Evolutionary conservation across 2,888 invertebrate genomes (phyloP).

Genomic region (Belgica antarctica): DNA sequence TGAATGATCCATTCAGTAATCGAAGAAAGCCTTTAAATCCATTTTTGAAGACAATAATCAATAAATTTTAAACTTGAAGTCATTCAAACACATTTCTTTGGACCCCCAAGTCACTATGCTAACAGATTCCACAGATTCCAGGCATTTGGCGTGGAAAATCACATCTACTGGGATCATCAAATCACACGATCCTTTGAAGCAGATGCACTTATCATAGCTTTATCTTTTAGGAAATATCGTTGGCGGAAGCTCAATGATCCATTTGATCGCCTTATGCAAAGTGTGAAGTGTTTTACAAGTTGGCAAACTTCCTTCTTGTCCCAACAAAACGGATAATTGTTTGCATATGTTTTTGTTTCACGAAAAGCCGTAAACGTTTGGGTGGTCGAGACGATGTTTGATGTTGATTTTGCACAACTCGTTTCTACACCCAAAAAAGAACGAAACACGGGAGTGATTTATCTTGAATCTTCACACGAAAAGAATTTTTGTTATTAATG

Average conservation of each 20-base stretch:
- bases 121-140: too few relatives aligned
- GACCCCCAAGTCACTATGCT: too few relatives aligned
- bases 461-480: background rate
- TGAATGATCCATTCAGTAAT: too few relatives aligned
- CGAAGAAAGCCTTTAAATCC: too few relatives aligned
- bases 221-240: constrained; percentile 6
- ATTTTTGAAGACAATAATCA: too few relatives aligned
- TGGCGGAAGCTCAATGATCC: constrained; percentile 36
- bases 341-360: constrained; percentile 30
- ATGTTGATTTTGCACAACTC: constrained; percentile 8
- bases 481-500: constrained; percentile 22
- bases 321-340: constrained; percentile 21
- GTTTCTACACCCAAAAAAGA: background rate
- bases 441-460: background rate
- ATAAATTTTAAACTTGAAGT: too few relatives aligned
- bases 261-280: constrained; percentile 26
- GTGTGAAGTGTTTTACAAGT: constrained; percentile 28
- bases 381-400: constrained; percentile 19
- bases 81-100: too few relatives aligned
- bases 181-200: background rate
- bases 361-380: constrained; percentile 2
- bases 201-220: constrained; percentile 34
- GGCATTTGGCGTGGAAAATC: background rate
- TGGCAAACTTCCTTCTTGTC: constrained; percentile 31
- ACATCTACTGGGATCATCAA: too few relatives aligned